Evolutionary conservation across 2,888 invertebrate genomes (phyloP), one percentile per base, ranked within the genome.

Genomic region (Cactoblastis cactorum): DNA sequence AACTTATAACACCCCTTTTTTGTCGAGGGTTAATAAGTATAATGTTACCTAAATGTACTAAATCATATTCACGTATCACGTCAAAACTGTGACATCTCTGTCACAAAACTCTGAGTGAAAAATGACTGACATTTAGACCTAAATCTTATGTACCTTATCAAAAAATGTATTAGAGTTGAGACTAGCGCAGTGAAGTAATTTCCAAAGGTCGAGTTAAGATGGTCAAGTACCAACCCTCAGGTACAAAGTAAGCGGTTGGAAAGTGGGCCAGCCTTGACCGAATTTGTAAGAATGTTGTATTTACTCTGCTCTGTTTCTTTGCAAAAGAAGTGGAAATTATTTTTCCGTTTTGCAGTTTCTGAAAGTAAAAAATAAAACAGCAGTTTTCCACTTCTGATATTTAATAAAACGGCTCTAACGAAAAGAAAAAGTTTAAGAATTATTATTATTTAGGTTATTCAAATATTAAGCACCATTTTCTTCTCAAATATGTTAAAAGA

Each of bases 181-280:
- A 28, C 15, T 43, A 43, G 41, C 28, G 12, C 11, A 14, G 8
- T 17, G 9, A 24, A 11, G 41, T 14, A 8, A 12, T 19, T 9
- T 43, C 11, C 14, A 9, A 43, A 28, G 15, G 43, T 12, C 22
- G 15, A 43, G 15, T 3, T 19, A 18, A 4, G 11, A 8, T 9
- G 41, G 24, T n/a, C n/a, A 1, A 15, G 22, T 24, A 28, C 24
- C 3, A 43, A 24, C 43, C 17, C 43, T 28, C 43, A 43, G 28
- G 28, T 28, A 22, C 43, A 43, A 43, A 32, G 28, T 28, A 43
- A 38, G 34, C 34, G 34, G 34, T 35, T 5, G 12, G 34, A 18
- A 38, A 37, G 37, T 37, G 28, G 43, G n/a, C 28, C 28, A 43
- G 12, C 43, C 43, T 43, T 43, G 43, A 43, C 43, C 43, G 43